Evolutionary conservation across 2,113 vertebrate genomes (phyloP).

Genomic region (Myiozetetes cayanensis): DNA sequence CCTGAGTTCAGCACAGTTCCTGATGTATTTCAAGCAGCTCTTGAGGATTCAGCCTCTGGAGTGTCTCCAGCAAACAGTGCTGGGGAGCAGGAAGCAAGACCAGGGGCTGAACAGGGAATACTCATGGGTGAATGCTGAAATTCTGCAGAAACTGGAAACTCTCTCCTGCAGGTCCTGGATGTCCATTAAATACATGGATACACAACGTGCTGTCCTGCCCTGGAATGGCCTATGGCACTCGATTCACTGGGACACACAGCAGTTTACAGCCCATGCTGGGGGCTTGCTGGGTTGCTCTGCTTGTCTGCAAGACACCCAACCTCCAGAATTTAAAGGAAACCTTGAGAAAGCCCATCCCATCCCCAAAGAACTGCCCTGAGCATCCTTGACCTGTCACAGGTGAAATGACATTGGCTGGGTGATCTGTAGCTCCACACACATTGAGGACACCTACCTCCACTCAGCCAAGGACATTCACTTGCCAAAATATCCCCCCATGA

Average conservation of each 20-base stretch:
- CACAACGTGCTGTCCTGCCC: background rate
- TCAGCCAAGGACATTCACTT: background rate
- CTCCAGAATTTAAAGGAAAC: background rate
- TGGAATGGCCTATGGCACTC: background rate
- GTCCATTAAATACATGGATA: background rate
- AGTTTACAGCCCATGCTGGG: background rate
- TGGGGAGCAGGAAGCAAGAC: background rate
- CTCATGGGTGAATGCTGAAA: background rate
- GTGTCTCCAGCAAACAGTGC: background rate
- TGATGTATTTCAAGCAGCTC: background rate
- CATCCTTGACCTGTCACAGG: fast-evolving
- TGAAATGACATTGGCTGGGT: background rate
- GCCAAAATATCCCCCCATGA: background rate
- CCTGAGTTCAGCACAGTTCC: background rate
- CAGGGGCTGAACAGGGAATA: background rate
- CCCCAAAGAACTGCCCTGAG: background rate
- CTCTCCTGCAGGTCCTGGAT: background rate
- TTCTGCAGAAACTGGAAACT: background rate
- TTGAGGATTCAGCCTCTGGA: background rate
- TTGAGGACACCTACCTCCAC: background rate
- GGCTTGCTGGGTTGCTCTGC: background rate
- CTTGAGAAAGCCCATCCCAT: background rate
- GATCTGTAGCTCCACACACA: fast-evolving
- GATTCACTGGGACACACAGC: background rate
- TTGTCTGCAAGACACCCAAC: background rate